A percentile compares a stretch with the other conserved stretches of the same genome.
These are phyloP conservation scores for Epinephelus lanceolatus DNA, from an alignment of 2,113 vertebrate genomes.

Conservation along the genomic window DNA sequence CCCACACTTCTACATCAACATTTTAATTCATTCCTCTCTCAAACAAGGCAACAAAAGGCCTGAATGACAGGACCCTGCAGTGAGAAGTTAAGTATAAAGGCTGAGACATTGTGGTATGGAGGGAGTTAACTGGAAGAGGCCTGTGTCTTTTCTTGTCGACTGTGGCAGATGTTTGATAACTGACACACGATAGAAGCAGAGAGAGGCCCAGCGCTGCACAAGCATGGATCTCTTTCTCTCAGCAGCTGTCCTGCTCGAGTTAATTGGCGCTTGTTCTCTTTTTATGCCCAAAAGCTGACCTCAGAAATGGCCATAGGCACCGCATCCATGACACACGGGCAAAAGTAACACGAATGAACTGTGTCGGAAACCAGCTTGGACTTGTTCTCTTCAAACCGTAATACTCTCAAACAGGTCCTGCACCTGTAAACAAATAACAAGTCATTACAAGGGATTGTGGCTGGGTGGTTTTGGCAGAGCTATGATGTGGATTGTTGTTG, in stretches of 20 bases:
- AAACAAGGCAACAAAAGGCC: constrained; percentile 36
- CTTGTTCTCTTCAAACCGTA: constrained; percentile 64
- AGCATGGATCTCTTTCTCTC: constrained; percentile 63
- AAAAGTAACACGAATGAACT: constrained; percentile 41
- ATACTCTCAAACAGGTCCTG: constrained; percentile 61
- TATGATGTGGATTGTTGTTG: neutral
- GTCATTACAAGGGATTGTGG: constrained; percentile 20
- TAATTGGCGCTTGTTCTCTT: constrained; percentile 62
- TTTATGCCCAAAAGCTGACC: constrained; percentile 57
- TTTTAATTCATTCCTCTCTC: constrained; percentile 28
- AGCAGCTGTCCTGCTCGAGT: constrained; percentile 75
- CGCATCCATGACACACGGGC: constrained; percentile 12
- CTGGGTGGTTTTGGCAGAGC: constrained; percentile 20
- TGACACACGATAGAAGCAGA: constrained; percentile 52
- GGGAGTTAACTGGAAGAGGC: constrained; percentile 65
- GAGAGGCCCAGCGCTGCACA: constrained; percentile 56
- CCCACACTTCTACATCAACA: neutral
- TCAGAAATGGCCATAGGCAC: constrained; percentile 43
- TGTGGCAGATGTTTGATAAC: constrained; percentile 90
- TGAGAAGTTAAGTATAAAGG: constrained; percentile 29
- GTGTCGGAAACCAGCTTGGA: constrained; percentile 59
- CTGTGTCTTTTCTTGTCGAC: constrained; percentile 81
- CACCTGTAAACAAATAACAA: constrained; percentile 67
- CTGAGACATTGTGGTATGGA: constrained; percentile 39
- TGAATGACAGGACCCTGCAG: constrained; percentile 34